Evolutionary conservation across 2,797 vertebrate species (phyloP), one percentile per base, ranked within the genome.

Genomic region (Chaunax sp.): DNA sequence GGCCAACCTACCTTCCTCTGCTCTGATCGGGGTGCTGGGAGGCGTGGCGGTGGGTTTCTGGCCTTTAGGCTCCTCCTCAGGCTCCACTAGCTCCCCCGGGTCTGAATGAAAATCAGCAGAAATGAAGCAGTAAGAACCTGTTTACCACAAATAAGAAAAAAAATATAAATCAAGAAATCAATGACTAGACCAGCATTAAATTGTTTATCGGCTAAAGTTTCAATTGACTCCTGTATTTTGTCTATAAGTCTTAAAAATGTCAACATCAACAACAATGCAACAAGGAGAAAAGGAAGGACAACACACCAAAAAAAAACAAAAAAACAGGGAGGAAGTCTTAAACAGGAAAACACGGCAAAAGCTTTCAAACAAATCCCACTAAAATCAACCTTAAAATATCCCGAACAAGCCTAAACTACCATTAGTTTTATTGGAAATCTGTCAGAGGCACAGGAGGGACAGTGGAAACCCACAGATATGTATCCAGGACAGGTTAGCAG

Each of bases 1-100:
- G 80, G 55, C 5, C 14, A 37, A 87, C 96, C 23, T 96, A 99
- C 98, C 98, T 96, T 98, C 96, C 72, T 97, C 97, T 78, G 93
- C 89, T 90, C 94, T 94, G 75, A 96, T 77, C 0, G 96, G 97
- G 16, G 96, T 96, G 72, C 96, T 97, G 63, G 97, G 96, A 33
- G 97, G 97, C 0, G 97, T 97, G 78, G 91, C 90, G 57, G 93
- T 95, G 35, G 91, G 88, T 45, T 93, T 93, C 47, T 87, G 89
- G 54, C 90, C 95, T 64, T 94, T 95, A 52, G 91, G 45, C 69
- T 89, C 86, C 20, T 90, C 85, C 23, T 95, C 95, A 9, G 57
- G 53, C 19, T 96, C 96, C 70, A 38, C 69, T 23, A 84, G 82
- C 67, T 89, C 91, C 12, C 89, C 86, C 33, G 78, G 64, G 63